Evolutionary conservation across 2,888 invertebrate genomes (phyloP), one percentile per base, ranked within the genome.

Genomic region (Tortrix viridana): DNA sequence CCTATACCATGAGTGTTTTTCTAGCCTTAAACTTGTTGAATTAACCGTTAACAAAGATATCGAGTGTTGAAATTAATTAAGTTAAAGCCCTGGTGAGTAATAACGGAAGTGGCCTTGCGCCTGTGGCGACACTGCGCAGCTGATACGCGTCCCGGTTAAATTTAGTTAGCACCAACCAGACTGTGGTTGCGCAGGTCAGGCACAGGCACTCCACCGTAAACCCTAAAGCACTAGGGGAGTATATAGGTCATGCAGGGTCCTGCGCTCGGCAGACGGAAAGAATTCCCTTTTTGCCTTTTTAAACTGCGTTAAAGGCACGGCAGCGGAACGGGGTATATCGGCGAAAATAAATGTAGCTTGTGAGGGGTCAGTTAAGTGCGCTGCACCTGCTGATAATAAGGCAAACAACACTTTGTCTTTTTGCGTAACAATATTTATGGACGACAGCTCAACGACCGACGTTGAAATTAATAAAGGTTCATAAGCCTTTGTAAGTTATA

Each of bases 241-340:
- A 90, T 88, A 76, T 89, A 89, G 89, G 90, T 90, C 90, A 87
- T 85, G 71, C 79, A 84, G 79, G 82, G 84, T 79, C 79, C 79
- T 58, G 62, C 70, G 80, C 79, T 74, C 71, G 77, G 74, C 74
- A 69, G 74, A 72, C 81, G 81, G 77, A 77, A 82, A 81, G 73
- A 76, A 77, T 77, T 76, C 74, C 69, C 72, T 74, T 74, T 67
- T 58, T 58, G 53, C 47, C 47, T 57, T 70, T 67, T 77, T 74
- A 68, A 69, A 74, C 73, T 72, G 73, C 74, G 73, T 72, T 69
- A 72, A 68, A 72, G 66, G 71, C 57, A 47, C 65, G 72, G 71
- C 68, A 71, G 70, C 69, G 73, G 74, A 72, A 73, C 74, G 74
- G 70, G 71, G 73, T 75, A 82, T 82, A 83, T 81, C 82, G 80